phyloP scores from a whole-genome alignment of 2,888 invertebrate genomes.

The Meghimatium bilineatum region DNA sequence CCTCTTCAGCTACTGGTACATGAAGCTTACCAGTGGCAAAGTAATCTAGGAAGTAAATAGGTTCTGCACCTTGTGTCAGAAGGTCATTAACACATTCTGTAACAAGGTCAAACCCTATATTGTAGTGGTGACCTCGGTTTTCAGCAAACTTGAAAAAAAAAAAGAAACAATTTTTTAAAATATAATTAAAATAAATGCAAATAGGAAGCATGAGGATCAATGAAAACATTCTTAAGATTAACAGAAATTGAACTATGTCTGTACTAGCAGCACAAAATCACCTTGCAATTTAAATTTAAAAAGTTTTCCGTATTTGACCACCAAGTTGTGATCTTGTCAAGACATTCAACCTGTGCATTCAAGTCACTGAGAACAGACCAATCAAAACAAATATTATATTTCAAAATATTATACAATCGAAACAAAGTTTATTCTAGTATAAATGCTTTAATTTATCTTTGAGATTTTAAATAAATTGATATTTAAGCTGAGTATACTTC shows the following conservation, averaged over 20 bases:
- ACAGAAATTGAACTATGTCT: neutral
- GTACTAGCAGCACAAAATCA: too few relatives aligned
- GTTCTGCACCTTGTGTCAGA: slow-evolving; percentile 95
- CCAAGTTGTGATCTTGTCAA: too few relatives aligned
- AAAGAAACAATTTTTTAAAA: neutral
- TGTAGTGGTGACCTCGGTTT: slow-evolving; percentile 85
- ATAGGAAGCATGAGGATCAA: neutral
- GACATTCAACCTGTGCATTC: too few relatives aligned
- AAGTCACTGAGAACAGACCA: too few relatives aligned
- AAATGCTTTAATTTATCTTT: too few relatives aligned
- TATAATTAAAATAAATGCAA: neutral
- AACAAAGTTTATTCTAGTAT: too few relatives aligned
- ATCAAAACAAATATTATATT: too few relatives aligned
- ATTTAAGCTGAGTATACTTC: too few relatives aligned
- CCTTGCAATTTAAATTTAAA: too few relatives aligned
- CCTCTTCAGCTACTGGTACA: slow-evolving; percentile 85
- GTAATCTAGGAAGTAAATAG: slow-evolving; percentile 97
- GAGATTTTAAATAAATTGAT: too few relatives aligned
- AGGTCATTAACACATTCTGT: slow-evolving; percentile 99
- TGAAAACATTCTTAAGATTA: neutral
- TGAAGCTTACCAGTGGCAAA: slow-evolving; percentile 93
- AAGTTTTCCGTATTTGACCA: too few relatives aligned
- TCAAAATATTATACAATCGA: too few relatives aligned
- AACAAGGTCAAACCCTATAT: slow-evolving; percentile 94
- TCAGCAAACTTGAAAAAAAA: slow-evolving; percentile 85